Evolutionary conservation across 2,888 invertebrate species (phyloP), one percentile per base, ranked within the genome.

Genomic region (Helleia helle): DNA sequence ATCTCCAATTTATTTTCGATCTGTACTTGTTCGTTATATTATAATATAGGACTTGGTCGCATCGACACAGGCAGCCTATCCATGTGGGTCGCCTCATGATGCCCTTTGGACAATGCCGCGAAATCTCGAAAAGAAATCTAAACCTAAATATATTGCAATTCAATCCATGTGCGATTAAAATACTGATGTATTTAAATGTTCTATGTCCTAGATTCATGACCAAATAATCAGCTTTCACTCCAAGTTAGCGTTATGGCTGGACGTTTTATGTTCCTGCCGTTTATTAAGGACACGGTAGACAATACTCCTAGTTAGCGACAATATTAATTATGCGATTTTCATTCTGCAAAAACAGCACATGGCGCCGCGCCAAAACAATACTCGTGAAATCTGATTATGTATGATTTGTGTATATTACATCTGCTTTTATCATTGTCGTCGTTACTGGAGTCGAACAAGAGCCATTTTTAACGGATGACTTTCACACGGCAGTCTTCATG

Each of bases 261-360:
- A 14, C 11, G 12, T 34, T 34, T 8, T 34, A 34, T 34, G 34
- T 22, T 18, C 18, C 12, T 17, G 17, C 17, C 11, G 34, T 34
- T 34, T 18, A 22, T 8, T 22, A 22, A 22, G 22, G 34, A 7
- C 7, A 22, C 22, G 12, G 11, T 12, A 7, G 11, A 9, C 34
- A 4, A 18, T 11, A 31, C 31, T 18, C 34, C 34, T 18, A 18
- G 18, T 34, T 34, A 11, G 22, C 11, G 11, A 4, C 7, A 17
- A 22, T 22, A 34, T 34, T 30, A 30, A 30, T 30, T 34, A 34
- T 22, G 4, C 34, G 18, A 18, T 34, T 34, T 34, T 34, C 34
- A 22, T 34, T 34, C 12, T 22, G 34, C 18, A 34, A 34, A 31
- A 34, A 34, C 8, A 34, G 34, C 34, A 34, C 34, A 34, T 34